These are phyloP conservation scores for Ceratina australensis DNA, from an alignment of 1,140 invertebrate species.

Conservation along the genomic window DNA sequence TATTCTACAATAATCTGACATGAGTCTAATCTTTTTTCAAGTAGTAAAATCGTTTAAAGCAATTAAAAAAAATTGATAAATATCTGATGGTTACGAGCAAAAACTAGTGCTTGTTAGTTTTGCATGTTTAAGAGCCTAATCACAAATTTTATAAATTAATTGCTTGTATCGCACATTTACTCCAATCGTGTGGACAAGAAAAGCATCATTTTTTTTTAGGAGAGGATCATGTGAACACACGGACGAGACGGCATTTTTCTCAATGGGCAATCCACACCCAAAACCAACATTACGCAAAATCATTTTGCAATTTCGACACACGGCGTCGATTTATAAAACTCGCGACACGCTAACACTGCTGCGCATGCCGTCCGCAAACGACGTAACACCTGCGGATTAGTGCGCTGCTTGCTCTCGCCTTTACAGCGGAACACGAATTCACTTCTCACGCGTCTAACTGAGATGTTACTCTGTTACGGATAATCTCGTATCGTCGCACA, in stretches of 20 bases:
- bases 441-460: background rate
- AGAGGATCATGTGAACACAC: background rate
- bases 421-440: background rate
- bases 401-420: background rate
- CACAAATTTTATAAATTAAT: too few species aligned
- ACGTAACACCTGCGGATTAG: background rate
- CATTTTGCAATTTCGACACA: constrained; percentile 32
- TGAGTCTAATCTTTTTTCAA: too few species aligned
- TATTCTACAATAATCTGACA: too few species aligned
- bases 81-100: too few species aligned
- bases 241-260: background rate
- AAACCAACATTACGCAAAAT: constrained; percentile 38
- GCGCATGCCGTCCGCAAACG: constrained; percentile 3
- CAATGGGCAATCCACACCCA: constrained; percentile 29
- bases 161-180: background rate
- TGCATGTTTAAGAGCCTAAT: too few species aligned
- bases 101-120: too few species aligned
- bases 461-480: background rate
- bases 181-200: background rate
- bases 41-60: too few species aligned
- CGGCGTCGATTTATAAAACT: constrained; percentile 42
- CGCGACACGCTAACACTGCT: background rate
- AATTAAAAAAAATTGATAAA: too few species aligned
- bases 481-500: background rate
- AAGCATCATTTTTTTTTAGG: background rate